These are phyloP conservation scores for Cossypha niveicapilla DNA, from an alignment of 2,797 vertebrate species.

Conservation along the genomic window DNA sequence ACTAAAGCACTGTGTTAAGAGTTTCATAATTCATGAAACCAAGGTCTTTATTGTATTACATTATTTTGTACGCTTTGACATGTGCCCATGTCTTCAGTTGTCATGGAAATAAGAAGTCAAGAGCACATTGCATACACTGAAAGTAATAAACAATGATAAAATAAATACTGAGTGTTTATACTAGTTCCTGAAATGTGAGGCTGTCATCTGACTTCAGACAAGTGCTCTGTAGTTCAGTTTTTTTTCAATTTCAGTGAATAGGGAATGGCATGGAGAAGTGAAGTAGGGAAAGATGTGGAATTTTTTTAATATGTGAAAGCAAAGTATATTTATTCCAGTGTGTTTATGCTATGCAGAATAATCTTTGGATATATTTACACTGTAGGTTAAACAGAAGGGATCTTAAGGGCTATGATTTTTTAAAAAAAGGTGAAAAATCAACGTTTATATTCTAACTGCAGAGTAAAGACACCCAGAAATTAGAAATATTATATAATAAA, in stretches of 20 bases:
- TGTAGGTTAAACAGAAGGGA: background rate
- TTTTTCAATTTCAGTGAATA: background rate
- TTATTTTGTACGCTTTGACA: background rate
- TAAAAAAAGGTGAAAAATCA: background rate
- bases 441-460: background rate
- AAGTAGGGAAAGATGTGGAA: background rate
- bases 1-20: background rate
- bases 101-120: slow-evolving; percentile 34
- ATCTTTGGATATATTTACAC: background rate
- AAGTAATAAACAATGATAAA: slow-evolving; percentile 11
- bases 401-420: background rate
- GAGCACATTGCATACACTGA: background rate
- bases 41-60: background rate
- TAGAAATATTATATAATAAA: slow-evolving; percentile 15
- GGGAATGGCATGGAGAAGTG: background rate
- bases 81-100: background rate
- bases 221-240: background rate
- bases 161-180: background rate
- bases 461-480: background rate
- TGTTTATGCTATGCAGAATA: background rate
- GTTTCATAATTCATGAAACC: slow-evolving; percentile 3
- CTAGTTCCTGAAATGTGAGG: background rate
- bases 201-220: background rate
- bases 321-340: background rate
- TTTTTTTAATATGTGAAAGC: background rate